Evolutionary conservation across 2,888 invertebrate species (phyloP).

Genomic region (Apantesis nais): DNA sequence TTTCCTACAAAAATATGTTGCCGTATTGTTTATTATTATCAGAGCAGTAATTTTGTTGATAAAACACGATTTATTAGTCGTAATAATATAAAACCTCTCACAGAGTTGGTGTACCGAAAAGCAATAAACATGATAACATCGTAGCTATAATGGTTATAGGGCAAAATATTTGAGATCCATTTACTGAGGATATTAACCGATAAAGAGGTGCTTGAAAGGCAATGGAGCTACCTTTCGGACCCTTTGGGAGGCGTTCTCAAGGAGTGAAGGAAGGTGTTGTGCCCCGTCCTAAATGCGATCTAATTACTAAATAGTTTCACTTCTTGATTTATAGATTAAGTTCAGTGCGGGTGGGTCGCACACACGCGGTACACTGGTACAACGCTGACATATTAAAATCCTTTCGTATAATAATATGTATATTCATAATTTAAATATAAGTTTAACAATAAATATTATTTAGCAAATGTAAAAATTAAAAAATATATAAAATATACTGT

Average conservation of each 20-base stretch:
- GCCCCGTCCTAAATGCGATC: slow-evolving; percentile 84
- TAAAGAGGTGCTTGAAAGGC: slow-evolving; percentile 84
- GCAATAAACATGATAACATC: slow-evolving; percentile 78
- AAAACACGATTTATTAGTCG: slow-evolving; percentile 44
- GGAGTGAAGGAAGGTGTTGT: slow-evolving; percentile 80
- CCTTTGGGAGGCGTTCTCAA: slow-evolving; percentile 80
- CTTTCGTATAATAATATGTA: slow-evolving; percentile 51
- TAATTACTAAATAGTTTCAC: slow-evolving; percentile 86
- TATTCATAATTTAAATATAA: slow-evolving; percentile 40
- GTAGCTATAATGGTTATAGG: slow-evolving; percentile 71
- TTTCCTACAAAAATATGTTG: slow-evolving; percentile 23
- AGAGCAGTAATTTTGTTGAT: slow-evolving; percentile 32
- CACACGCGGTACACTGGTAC: slow-evolving; percentile 70
- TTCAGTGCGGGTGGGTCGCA: slow-evolving; percentile 68
- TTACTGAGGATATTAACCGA: slow-evolving; percentile 83
- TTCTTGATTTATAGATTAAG: slow-evolving; percentile 86
- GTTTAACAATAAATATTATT: slow-evolving; percentile 1
- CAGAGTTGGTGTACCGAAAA: slow-evolving; percentile 51
- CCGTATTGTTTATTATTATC: slow-evolving; percentile 35
- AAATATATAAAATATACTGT: background rate
- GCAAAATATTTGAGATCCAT: slow-evolving; percentile 82
- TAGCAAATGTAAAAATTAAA: background rate
- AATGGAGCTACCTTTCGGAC: slow-evolving; percentile 78
- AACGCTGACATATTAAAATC: slow-evolving; percentile 77
- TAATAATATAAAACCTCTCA: slow-evolving; percentile 47